A percentile compares a stretch with the other conserved stretches of the same genome.
These are phyloP conservation scores for Cercopithecus hamlyni DNA, from an alignment of 2,797 vertebrate species.

Conservation along the genomic window DNA sequence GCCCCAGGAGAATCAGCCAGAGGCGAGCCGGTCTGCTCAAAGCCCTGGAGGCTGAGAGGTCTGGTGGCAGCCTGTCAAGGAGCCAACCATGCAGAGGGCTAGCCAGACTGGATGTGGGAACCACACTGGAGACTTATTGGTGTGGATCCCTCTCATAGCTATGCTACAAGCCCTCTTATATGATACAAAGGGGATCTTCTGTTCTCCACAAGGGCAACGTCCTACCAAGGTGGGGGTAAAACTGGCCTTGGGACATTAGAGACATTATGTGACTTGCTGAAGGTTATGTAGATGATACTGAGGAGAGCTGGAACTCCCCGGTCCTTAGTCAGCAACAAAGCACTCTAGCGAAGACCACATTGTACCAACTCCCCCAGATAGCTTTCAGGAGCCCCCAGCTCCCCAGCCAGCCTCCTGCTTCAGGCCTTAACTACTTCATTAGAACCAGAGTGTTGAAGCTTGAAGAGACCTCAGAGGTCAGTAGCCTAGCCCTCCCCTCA, in stretches of 20 bases:
- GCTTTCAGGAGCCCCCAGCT: background rate
- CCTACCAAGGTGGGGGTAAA: background rate
- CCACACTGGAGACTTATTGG: background rate
- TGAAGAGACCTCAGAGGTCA: background rate
- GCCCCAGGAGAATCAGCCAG: background rate
- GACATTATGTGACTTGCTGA: background rate
- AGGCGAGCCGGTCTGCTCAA: background rate
- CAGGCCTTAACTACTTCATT: background rate
- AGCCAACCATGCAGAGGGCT: background rate
- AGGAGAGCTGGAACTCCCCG: background rate
- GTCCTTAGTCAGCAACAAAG: background rate
- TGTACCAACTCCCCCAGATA: background rate
- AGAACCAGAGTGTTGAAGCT: background rate
- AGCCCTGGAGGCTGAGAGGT: background rate
- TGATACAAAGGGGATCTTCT: background rate
- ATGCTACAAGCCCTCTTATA: background rate
- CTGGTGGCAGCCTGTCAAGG: background rate
- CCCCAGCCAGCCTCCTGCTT: background rate
- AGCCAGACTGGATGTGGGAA: background rate
- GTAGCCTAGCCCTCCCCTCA: background rate
- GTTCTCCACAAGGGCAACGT: background rate
- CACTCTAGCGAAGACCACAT: background rate
- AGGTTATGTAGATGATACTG: slow-evolving; percentile 36
- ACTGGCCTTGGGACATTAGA: background rate
- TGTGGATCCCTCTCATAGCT: background rate